These are phyloP conservation scores for Charanyca ferruginea DNA, from an alignment of 2,888 invertebrate species.

Conservation along the genomic window DNA sequence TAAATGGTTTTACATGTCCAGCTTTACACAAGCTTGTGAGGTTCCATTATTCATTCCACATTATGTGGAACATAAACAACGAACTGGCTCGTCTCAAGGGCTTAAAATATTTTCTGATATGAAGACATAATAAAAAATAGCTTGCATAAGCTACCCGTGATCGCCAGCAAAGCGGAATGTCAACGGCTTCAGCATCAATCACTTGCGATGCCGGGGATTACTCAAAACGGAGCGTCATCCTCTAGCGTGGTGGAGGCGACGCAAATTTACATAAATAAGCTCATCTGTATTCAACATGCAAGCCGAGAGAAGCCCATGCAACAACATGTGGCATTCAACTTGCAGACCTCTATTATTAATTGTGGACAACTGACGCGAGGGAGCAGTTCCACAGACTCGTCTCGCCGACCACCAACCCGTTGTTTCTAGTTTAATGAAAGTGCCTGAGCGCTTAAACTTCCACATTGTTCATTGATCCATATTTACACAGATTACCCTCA, in stretches of 20 bases:
- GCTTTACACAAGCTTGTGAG: slow-evolving; percentile 25
- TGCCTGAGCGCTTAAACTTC: slow-evolving; percentile 70
- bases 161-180: slow-evolving; percentile 77
- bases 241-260: slow-evolving; percentile 77
- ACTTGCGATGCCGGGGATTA: slow-evolving; percentile 85
- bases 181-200: slow-evolving; percentile 85
- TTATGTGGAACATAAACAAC: slow-evolving; percentile 34
- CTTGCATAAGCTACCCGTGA: slow-evolving; percentile 65
- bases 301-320: slow-evolving; percentile 84
- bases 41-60: slow-evolving; percentile 46
- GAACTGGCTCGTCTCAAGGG: slow-evolving; percentile 39
- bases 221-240: slow-evolving; percentile 82
- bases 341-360: slow-evolving; percentile 89
- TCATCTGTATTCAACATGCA: slow-evolving; percentile 89
- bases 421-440: slow-evolving; percentile 82
- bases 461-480: slow-evolving; percentile 76
- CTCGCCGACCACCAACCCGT: slow-evolving; percentile 69
- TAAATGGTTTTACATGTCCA: slow-evolving; percentile 27
- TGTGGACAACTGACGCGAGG: slow-evolving; percentile 85
- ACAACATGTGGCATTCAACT: slow-evolving; percentile 89
- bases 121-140: slow-evolving; percentile 63
- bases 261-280: slow-evolving; percentile 89
- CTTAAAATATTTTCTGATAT: slow-evolving; percentile 57
- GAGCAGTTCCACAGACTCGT: slow-evolving; percentile 72
- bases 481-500: slow-evolving; percentile 64